These are phyloP conservation scores for Oxyteleia sp. DNA, from an alignment of 2,888 invertebrate genomes.

Conservation along the genomic window DNA sequence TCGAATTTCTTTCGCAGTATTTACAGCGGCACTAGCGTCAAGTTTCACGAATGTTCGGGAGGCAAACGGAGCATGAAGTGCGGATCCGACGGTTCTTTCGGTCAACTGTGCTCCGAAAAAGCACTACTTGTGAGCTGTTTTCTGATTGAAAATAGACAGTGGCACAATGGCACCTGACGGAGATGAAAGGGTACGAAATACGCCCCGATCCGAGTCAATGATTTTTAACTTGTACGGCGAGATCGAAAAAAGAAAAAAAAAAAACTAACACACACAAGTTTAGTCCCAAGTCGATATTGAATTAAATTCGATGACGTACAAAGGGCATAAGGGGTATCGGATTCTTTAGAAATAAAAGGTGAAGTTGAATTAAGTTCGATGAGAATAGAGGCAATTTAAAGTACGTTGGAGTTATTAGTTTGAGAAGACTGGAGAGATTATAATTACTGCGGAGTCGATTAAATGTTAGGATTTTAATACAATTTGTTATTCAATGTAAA, in stretches of 20 bases:
- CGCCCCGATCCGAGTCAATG: background rate
- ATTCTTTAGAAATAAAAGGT: slow-evolving; percentile 38
- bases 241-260: background rate
- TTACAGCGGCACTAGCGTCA: slow-evolving; percentile 25
- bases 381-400: too few species aligned
- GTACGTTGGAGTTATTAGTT: too few species aligned
- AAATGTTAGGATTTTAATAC: too few species aligned
- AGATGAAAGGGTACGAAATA: slow-evolving; percentile 17
- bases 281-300: slow-evolving; percentile 19
- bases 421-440: too few species aligned
- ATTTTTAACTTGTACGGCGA: slow-evolving; percentile 13
- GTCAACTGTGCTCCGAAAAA: slow-evolving; percentile 38
- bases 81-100: slow-evolving; percentile 24
- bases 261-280: slow-evolving; percentile 13
- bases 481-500: too few species aligned
- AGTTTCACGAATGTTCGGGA: slow-evolving; percentile 34
- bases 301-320: slow-evolving; percentile 37
- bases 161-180: slow-evolving; percentile 9
- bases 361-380: slow-evolving; percentile 36
- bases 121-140: slow-evolving; percentile 20
- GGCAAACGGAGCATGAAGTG: slow-evolving; percentile 41
- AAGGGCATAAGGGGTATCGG: slow-evolving; percentile 9
- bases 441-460: too few species aligned
- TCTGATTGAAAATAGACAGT: slow-evolving; percentile 44
- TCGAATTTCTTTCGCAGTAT: slow-evolving; percentile 48